Conservation (phyloP, 2,113 vertebrate species). For the Numida meleagris region DNA sequence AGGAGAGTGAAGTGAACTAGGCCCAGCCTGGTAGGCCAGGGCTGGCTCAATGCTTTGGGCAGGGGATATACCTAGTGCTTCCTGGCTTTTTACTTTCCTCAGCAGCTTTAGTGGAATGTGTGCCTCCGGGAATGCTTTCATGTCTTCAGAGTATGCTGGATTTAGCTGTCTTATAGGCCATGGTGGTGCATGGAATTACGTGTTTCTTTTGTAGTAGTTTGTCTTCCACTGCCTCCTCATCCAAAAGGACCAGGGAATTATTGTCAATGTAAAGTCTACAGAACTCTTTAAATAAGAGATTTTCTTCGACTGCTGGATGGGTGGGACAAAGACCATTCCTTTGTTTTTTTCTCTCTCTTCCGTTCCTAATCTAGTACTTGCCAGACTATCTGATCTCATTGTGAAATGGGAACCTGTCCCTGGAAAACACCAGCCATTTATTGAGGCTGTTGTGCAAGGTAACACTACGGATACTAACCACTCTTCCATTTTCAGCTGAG, state of each 20-base stretch:
- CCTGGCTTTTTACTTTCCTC: not conserved
- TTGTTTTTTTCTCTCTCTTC: not conserved
- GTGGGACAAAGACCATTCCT: not conserved
- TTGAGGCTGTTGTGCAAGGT: not conserved
- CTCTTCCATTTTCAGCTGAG: not conserved
- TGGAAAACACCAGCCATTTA: not conserved
- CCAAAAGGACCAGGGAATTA: not conserved
- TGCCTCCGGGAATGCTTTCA: fast-evolving
- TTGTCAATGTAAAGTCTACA: fast-evolving
- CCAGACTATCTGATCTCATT: not conserved
- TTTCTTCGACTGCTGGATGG: not conserved
- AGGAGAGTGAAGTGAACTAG: not conserved
- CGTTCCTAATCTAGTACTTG: not conserved
- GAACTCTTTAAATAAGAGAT: not conserved
- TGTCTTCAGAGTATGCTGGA: no score
- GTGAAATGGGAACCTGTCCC: not conserved
- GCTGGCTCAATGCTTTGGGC: not conserved
- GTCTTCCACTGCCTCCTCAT: fast-evolving
- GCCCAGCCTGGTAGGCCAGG: not conserved
- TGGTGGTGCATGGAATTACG: not conserved
- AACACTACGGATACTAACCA: not conserved
- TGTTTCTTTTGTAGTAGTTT: not conserved
- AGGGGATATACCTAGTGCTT: not conserved
- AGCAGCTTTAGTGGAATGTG: not conserved
- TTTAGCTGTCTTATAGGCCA: not conserved